Percentiles rank a stretch among this genome's conserved stretches.
Evolutionary conservation across 1,140 invertebrate genomes (phyloP).

Genomic region (Scaptomyza hsui): DNA sequence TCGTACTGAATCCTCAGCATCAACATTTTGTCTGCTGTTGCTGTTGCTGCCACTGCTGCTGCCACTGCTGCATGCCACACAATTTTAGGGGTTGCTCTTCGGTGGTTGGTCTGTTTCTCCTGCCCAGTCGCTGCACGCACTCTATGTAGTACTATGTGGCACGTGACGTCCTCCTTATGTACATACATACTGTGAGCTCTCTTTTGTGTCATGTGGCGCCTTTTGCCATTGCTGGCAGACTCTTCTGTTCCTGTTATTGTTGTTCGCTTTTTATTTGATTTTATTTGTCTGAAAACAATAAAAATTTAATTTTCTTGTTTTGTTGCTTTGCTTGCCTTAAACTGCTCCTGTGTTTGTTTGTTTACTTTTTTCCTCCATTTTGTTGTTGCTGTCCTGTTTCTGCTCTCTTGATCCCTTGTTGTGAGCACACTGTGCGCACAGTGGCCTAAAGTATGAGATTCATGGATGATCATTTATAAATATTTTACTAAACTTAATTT

Average conservation of each 20-base stretch:
- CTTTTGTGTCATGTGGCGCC: conserved; percentile 54
- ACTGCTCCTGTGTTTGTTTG: conserved; percentile 38
- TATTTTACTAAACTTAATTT: too few relatives aligned
- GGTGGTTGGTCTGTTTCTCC: conserved; percentile 82
- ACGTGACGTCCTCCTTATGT: conserved; percentile 69
- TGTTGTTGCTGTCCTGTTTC: conserved; percentile 19
- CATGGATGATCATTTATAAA: not conserved
- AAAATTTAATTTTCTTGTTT: conserved; percentile 84
- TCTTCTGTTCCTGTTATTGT: conserved; percentile 63
- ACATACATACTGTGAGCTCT: conserved; percentile 13
- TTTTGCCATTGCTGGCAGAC: conserved; percentile 18
- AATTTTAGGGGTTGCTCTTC: conserved; percentile 75
- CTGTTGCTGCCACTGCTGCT: conserved; percentile 21
- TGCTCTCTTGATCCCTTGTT: conserved; percentile 16
- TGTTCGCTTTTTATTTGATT: conserved; percentile 82
- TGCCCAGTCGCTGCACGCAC: conserved; percentile 65
- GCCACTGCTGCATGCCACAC: conserved; percentile 30
- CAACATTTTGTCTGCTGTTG: not conserved
- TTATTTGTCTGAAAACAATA: conserved; percentile 84
- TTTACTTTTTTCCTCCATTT: conserved; percentile 25
- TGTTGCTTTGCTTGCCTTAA: conserved; percentile 63
- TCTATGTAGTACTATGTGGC: conserved; percentile 56
- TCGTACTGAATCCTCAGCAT: conserved; percentile 63
- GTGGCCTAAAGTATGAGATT: conserved; percentile 10
- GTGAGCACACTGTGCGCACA: conserved; percentile 24